Evolutionary conservation across 2,888 invertebrate genomes (phyloP), one percentile per base, ranked within the genome.

Genomic region (Liposcelis brunnea): DNA sequence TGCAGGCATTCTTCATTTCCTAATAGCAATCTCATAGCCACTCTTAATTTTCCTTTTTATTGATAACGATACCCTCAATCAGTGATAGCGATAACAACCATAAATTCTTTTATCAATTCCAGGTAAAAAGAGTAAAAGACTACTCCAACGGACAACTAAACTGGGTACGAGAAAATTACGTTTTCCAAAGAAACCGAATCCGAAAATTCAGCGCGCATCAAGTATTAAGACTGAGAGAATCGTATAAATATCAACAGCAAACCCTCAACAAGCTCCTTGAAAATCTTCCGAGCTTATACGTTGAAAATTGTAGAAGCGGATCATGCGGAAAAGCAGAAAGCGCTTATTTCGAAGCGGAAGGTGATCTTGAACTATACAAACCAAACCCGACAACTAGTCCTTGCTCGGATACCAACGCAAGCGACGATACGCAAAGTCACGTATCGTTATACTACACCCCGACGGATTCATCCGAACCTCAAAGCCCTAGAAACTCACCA

Each of bases 231-330:
- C 66, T 94, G 37, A 77, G 91, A 26, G 91, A 93, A 62, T 87
- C 90, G 8, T 93, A 89, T 71, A 93, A 93, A 64, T 85, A 90
- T 59, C 93, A 94, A 63, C 94, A 94, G 62, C 89, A 90, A 64
- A 87, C 91, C 10, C 67, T 94, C 44, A 87, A 90, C 67, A 93
- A 93, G 62, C 83, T 94, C 5, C 66, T 94, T 47, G 94, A 94
- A 63, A 91, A 90, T 62, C 69, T 94, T 55, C 89, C 89, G 34
- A 85, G 79, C 57, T 68, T 87, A 45, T 89, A 91, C 65, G 79
- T 93, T 59, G 93, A 93, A 62, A 91, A 90, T 65, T 94, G 94
- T 59, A 79, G 89, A 32, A 84, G 82, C 52, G 83, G 84, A 2
- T 80, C 77, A 12, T 84, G 80, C 63, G 81, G 75, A 3, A 68